Percentiles rank a stretch among this genome's conserved stretches.
These are phyloP conservation scores for Phasia obesa DNA, from an alignment of 2,888 invertebrate genomes.

Conservation along the genomic window DNA sequence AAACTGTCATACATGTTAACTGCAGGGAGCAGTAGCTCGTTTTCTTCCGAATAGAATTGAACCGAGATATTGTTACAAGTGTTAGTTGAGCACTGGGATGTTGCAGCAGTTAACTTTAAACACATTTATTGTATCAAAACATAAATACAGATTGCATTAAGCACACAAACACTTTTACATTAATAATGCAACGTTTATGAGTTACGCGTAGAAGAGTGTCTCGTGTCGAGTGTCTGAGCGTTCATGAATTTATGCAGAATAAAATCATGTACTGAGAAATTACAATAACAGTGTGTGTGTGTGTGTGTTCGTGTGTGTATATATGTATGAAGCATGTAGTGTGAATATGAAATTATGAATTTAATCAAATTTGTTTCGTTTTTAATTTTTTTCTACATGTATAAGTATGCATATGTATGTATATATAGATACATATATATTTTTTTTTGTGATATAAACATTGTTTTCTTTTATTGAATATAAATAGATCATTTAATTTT, in stretches of 20 bases:
- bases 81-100: slow-evolving; percentile 4
- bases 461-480: slow-evolving; percentile 46
- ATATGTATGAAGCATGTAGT: slow-evolving; percentile 16
- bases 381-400: slow-evolving; percentile 24
- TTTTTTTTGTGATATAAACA: slow-evolving; percentile 19
- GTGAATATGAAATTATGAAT: slow-evolving; percentile 56
- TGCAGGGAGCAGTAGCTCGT: too few relatives aligned
- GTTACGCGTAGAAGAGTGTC: background rate
- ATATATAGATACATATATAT: too few relatives aligned
- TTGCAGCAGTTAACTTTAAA: background rate
- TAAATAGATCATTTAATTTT: slow-evolving; percentile 26
- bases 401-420: too few relatives aligned
- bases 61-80: too few relatives aligned
- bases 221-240: too few relatives aligned
- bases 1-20: too few relatives aligned
- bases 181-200: slow-evolving; percentile 31
- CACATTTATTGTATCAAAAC: slow-evolving; percentile 28
- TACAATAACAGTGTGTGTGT: background rate
- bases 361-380: slow-evolving; percentile 51
- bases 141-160: slow-evolving; percentile 56
- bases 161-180: slow-evolving; percentile 17
- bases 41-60: too few relatives aligned
- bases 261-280: background rate
- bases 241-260: slow-evolving; percentile 37
- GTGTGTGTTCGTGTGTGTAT: background rate